These are phyloP conservation scores for Corythucha ciliata DNA, from an alignment of 2,888 invertebrate species.

Conservation along the genomic window DNA sequence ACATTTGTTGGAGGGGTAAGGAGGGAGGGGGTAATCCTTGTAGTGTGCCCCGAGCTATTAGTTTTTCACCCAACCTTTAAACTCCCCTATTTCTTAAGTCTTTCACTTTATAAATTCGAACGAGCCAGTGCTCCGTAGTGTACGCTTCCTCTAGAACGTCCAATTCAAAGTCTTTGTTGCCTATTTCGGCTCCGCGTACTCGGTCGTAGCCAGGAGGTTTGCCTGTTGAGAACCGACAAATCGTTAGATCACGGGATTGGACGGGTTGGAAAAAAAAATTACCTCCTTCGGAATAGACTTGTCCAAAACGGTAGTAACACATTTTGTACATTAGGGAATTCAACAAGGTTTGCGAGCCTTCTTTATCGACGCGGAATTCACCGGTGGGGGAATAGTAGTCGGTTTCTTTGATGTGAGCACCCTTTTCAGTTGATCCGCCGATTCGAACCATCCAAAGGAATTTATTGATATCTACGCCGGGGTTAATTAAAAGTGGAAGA, in stretches of 20 bases:
- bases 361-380: constrained; percentile 92
- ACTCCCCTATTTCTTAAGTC: constrained; percentile 81
- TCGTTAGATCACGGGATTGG: too few species aligned
- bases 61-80: too few species aligned
- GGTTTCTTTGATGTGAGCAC: constrained; percentile 88
- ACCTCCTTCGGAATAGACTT: constrained; percentile 91
- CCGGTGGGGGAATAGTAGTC: constrained; percentile 94
- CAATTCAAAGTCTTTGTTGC: constrained; percentile 95
- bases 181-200: constrained; percentile 94
- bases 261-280: too few species aligned
- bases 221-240: too few species aligned
- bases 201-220: constrained; percentile 94
- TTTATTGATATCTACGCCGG: constrained; percentile 81
- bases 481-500: too few species aligned
- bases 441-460: constrained; percentile 99
- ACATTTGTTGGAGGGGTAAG: too few species aligned
- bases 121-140: constrained; percentile 98
- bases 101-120: constrained; percentile 96
- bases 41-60: too few species aligned
- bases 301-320: constrained; percentile 97
- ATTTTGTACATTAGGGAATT: constrained; percentile 99
- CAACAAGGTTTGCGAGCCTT: constrained; percentile 80
- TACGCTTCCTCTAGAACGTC: constrained; percentile 99
- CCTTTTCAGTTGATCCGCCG: constrained; percentile 90
- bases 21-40: too few species aligned